phyloP scores from a whole-genome alignment of 2,113 vertebrate species.

The Glaucidium brasilianum region DNA sequence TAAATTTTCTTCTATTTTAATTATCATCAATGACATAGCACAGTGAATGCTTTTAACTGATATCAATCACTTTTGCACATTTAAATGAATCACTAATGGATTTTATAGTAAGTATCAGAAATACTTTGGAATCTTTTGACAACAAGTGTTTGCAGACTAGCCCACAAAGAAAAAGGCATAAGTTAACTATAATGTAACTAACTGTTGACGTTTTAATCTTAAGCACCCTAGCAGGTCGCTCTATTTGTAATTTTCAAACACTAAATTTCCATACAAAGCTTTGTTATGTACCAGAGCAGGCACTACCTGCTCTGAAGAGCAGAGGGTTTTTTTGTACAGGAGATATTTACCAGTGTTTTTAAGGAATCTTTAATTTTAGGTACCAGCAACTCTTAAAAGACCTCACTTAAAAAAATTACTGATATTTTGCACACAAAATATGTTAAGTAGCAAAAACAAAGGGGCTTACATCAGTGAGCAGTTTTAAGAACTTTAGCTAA shows the following conservation, averaged over 20 bases:
- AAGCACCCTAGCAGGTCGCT: not conserved
- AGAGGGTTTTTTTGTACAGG: not conserved
- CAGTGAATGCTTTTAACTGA: not conserved
- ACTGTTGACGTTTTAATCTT: not conserved
- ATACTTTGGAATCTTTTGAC: not conserved
- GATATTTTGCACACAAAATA: not conserved
- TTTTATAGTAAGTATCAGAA: not conserved
- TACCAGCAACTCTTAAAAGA: not conserved
- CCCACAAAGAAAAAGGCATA: not conserved
- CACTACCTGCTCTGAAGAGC: not conserved
- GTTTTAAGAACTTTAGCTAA: not conserved
- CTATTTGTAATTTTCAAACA: not conserved
- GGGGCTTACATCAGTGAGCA: not conserved
- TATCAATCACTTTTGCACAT: not conserved
- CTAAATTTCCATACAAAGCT: not conserved
- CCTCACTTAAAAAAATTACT: not conserved
- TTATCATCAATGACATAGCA: not conserved
- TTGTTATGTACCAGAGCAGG: fast-evolving
- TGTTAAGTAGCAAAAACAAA: not conserved
- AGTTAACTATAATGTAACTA: not conserved
- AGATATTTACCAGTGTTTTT: not conserved
- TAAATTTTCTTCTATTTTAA: not conserved
- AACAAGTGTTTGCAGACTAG: not conserved
- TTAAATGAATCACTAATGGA: not conserved
- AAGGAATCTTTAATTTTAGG: not conserved